phyloP scores from a whole-genome alignment of 2,797 vertebrate species.

The Anabas testudineus region DNA sequence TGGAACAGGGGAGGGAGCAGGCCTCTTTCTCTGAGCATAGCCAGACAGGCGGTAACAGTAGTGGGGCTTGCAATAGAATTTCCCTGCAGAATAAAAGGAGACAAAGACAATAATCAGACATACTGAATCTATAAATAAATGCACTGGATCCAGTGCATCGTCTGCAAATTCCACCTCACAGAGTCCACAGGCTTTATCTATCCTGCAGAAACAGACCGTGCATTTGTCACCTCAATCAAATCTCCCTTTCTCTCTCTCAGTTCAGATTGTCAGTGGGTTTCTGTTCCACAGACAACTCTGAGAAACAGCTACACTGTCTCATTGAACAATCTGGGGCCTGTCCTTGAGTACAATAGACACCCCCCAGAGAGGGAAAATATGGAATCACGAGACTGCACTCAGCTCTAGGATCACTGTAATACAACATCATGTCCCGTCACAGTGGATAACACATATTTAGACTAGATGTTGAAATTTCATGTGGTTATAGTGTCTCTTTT shows the following conservation, averaged over 20 bases:
- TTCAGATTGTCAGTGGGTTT: slow-evolving; percentile 56
- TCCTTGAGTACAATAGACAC: slow-evolving; percentile 59
- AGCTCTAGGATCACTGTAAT: not conserved
- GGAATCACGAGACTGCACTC: slow-evolving; percentile 24
- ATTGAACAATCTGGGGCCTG: slow-evolving; percentile 70
- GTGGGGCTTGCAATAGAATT: slow-evolving; percentile 99
- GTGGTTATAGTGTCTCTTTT: accelerated
- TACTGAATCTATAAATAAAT: not conserved
- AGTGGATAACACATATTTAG: not conserved
- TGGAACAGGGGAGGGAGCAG: slow-evolving; percentile 85
- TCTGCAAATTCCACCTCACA: slow-evolving; percentile 4
- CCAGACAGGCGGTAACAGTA: slow-evolving; percentile 96
- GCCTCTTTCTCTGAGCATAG: slow-evolving; percentile 95
- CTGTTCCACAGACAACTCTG: slow-evolving; percentile 33
- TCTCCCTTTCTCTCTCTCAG: slow-evolving; percentile 26
- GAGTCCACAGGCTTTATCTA: slow-evolving; percentile 9
- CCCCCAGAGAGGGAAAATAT: slow-evolving; percentile 32
- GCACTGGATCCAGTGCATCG: not conserved
- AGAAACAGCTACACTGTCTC: slow-evolving; percentile 59
- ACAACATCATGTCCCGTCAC: not conserved
- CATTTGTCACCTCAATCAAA: slow-evolving; percentile 3
- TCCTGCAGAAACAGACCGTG: not conserved
- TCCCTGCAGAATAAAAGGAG: slow-evolving; percentile 85
- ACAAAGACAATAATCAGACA: slow-evolving; percentile 23
- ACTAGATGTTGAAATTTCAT: not conserved